These are phyloP conservation scores for Stomatorhinus ivindoensis DNA, from an alignment of 2,113 vertebrate species.

Conservation along the genomic window DNA sequence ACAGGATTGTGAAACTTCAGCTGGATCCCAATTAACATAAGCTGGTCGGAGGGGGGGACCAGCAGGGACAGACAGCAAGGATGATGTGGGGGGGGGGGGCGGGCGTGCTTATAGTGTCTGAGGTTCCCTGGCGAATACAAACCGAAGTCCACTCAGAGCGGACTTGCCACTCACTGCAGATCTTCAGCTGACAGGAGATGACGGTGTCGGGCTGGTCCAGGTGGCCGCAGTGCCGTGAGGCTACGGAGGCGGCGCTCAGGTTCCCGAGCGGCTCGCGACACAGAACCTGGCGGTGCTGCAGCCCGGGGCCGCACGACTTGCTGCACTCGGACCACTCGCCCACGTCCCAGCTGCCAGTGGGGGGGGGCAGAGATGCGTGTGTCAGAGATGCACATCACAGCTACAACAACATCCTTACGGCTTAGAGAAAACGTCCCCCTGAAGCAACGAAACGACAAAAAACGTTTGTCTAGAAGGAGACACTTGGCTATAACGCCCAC, in stretches of 20 bases:
- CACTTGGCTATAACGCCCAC: conserved; percentile 24
- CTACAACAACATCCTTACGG: not conserved
- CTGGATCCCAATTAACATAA: not conserved
- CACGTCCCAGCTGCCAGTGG: conserved; percentile 74
- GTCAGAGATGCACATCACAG: not conserved
- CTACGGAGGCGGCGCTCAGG: conserved; percentile 64
- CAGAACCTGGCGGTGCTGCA: conserved; percentile 83
- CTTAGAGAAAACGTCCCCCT: not conserved
- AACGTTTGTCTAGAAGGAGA: not conserved
- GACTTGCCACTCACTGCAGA: conserved; percentile 92
- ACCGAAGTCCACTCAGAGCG: conserved; percentile 86
- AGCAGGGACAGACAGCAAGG: not conserved
- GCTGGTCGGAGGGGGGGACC: not conserved
- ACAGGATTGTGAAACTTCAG: not conserved
- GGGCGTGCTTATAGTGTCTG: not conserved
- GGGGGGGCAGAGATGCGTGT: not conserved
- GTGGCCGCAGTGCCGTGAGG: conserved; percentile 65
- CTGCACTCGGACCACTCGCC: conserved; percentile 96
- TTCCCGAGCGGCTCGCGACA: conserved; percentile 70
- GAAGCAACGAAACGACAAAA: not conserved
- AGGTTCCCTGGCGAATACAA: conserved; percentile 32
- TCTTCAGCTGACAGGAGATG: conserved; percentile 85
- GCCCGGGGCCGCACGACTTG: conserved; percentile 79
- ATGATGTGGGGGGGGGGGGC: not conserved
- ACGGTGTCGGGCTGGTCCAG: conserved; percentile 75